Conservation (phyloP, 2,888 invertebrate species). For the Hanleya hanleyi region DNA sequence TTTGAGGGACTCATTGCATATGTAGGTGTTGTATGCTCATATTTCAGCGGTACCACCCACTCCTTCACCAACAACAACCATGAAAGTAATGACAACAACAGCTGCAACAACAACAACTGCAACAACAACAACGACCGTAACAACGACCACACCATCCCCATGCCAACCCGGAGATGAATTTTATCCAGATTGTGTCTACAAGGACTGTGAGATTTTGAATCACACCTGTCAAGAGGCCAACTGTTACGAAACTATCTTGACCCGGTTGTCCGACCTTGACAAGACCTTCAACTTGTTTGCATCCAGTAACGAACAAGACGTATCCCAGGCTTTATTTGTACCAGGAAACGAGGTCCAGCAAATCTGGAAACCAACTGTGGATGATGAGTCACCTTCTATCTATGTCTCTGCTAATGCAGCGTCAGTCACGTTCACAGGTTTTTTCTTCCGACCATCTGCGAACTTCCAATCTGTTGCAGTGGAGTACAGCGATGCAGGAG, state of each 20-base stretch:
- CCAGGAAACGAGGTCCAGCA: not conserved
- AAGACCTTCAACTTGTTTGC: not conserved
- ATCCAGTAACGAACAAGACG: not conserved
- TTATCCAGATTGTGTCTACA: too few species aligned
- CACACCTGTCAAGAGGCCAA: not conserved
- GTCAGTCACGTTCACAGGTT: not conserved
- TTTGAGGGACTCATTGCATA: not conserved
- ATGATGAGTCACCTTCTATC: not conserved
- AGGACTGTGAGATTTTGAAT: too few species aligned
- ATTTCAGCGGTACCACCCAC: not conserved
- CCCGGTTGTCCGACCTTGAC: not conserved
- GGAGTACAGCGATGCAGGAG: not conserved
- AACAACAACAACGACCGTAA: not conserved
- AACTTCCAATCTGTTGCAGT: not conserved
- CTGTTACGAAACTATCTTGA: not conserved
- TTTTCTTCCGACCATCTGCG: not conserved
- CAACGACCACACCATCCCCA: not conserved
- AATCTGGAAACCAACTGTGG: not conserved
- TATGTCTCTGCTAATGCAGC: not conserved
- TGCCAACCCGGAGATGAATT: too few species aligned
- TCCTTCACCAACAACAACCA: not conserved
- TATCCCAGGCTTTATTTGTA: not conserved
- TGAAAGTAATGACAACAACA: not conserved
- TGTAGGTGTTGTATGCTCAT: not conserved
- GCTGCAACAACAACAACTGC: not conserved